Evolutionary conservation across 2,113 vertebrate species (phyloP), one percentile per base, ranked within the genome.

Genomic region (Zosterops japonicus): DNA sequence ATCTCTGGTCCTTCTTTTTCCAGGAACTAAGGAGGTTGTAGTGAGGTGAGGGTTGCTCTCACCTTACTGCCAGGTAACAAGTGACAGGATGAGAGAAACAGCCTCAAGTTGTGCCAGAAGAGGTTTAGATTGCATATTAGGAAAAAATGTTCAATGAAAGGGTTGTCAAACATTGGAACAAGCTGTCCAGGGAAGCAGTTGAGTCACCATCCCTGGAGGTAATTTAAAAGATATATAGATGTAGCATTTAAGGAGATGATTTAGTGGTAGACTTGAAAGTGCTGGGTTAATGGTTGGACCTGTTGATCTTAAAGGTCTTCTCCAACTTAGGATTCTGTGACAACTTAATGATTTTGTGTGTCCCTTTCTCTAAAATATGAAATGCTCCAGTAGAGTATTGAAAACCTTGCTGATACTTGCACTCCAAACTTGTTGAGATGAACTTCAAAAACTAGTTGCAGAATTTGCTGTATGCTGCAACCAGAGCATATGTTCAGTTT

Each of bases 391-490:
- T 25, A 67, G 29, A 52, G 33, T 25, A 17, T 28, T 59, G 67
- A 65, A 85, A 91, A 69, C 53, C 33, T 80, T 83, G 57, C 89
- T 59, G n/a, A 57, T 79, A 41, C 55, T 86, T 6, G 5, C 49
- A 52, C 64, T 81, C 22, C 65, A 56, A 90, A 33, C 44, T 49
- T 6, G 0, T 39, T n/a, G 76, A 90, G 88, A 89, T 4, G 5
- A 65, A 81, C 61, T 92, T 93, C 14, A 68, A 75, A 94, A 84
- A 41, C 68, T 55, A 44, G 47, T 33, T 84, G 79, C 36, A 91
- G 52, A 91, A 88, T 86, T 85, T 94, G 56, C 49, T 90, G 90
- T 90, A 44, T 79, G 64, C 64, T 87, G 83, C 83, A 95, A 53
- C 63, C 41, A 89, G 85, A 88, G 28, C 87, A 74, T 94, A 87